Conservation (phyloP, 1,140 invertebrate genomes). For the Trichonephila clavata region DNA sequence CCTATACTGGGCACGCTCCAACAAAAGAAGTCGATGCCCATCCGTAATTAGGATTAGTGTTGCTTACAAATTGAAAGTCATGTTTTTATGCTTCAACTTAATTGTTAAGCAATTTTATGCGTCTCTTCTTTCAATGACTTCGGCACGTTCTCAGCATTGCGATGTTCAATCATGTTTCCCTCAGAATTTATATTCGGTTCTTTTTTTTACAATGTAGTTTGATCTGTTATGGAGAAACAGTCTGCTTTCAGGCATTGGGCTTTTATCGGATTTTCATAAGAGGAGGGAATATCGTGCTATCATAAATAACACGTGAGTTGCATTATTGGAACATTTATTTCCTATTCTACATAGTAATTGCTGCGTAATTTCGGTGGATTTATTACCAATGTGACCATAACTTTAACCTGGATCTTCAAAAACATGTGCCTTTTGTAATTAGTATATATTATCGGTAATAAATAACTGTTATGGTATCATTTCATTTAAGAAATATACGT, state of each 20-base stretch:
- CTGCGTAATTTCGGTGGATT: constrained; percentile 34
- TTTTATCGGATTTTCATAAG: constrained; percentile 20
- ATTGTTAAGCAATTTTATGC: constrained; percentile 68
- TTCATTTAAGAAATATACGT: constrained; percentile 20
- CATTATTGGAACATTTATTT: constrained; percentile 59
- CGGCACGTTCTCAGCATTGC: constrained; percentile 45
- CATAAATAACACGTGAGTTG: constrained; percentile 44
- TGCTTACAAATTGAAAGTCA: constrained; percentile 44
- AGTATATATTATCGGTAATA: constrained; percentile 52
- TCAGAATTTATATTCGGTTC: constrained; percentile 58
- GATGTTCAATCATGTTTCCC: constrained; percentile 50
- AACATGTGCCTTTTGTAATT: constrained; percentile 58
- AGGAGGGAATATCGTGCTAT: constrained; percentile 54
- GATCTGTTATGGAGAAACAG: not conserved
- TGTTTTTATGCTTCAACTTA: constrained; percentile 52
- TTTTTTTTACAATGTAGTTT: constrained; percentile 22
- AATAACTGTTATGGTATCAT: constrained; percentile 25
- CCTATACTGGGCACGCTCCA: constrained; percentile 7
- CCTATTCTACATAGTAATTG: constrained; percentile 56
- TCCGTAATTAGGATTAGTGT: constrained; percentile 43
- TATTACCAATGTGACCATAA: constrained; percentile 28
- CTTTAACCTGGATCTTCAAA: constrained; percentile 40
- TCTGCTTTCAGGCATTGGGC: constrained; percentile 20
- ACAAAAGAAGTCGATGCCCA: constrained; percentile 2
- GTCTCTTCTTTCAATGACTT: constrained; percentile 36